Conservation (phyloP, 2,888 invertebrate genomes). For the Atethmia centrago region DNA sequence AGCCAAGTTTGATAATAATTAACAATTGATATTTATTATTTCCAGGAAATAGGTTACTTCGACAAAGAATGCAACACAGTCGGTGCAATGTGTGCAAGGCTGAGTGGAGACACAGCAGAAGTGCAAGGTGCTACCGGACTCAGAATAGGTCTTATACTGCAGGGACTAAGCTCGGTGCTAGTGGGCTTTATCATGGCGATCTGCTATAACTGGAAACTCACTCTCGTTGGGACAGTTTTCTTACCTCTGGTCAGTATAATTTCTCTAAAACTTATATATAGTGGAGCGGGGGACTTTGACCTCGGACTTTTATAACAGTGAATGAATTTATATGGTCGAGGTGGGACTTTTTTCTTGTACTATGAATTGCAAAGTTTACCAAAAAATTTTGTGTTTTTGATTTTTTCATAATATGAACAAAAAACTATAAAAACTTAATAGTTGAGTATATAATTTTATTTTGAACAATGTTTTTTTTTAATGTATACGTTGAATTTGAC, state of each 20-base stretch:
- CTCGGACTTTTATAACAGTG: too few species aligned
- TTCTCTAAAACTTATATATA: background rate
- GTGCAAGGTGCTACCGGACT: constrained; percentile 92
- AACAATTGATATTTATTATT: constrained; percentile 7
- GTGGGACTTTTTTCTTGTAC: too few species aligned
- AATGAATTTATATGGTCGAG: too few species aligned
- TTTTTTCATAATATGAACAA: too few species aligned
- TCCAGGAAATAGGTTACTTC: constrained; percentile 91
- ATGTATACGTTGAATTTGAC: too few species aligned
- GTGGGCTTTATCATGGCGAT: constrained; percentile 91
- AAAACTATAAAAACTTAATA: too few species aligned
- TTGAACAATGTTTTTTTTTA: too few species aligned
- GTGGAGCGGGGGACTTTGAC: too few species aligned
- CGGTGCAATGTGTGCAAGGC: constrained; percentile 91
- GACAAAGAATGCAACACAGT: constrained; percentile 91
- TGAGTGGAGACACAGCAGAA: constrained; percentile 92
- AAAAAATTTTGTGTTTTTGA: too few species aligned
- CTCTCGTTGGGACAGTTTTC: constrained; percentile 91
- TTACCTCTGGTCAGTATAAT: constrained; percentile 89
- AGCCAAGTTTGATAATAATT: background rate
- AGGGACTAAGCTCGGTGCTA: constrained; percentile 91
- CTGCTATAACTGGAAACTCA: constrained; percentile 91
- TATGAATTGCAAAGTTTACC: too few species aligned
- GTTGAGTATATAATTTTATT: too few species aligned
- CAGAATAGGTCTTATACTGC: constrained; percentile 91